Base-by-base conservation (phyloP, 2,888 invertebrate genomes). In the Sminthurides aquaticus region DNA sequence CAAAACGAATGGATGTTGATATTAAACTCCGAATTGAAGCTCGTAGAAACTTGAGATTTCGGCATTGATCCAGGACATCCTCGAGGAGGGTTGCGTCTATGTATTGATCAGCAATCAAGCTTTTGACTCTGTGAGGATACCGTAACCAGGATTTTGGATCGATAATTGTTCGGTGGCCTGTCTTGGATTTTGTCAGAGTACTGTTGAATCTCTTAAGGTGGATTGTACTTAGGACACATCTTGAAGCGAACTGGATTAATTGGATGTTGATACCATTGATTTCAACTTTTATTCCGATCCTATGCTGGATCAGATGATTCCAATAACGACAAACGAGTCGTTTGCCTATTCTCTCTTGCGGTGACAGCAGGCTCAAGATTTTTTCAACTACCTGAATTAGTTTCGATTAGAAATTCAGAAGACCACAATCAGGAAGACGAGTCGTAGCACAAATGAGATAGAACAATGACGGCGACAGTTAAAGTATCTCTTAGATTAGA, bases 331-430 rank as follows among this genome's bases (percentile, higher is more conserved):
- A 61, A 18, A 61, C 61, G 20, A 61, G 34, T 8, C 61, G 28
- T 18, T 29, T 61, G 43, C 22, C 24, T 24, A 52, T 52, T 2
- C 61, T 3, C 28, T 61, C 54, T 1, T 28, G 2, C 1, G 61
- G 49, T 29, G 28, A 20, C 3, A 61, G 29, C 20, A 52, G 29
- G 2, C 22, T 29, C 5, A 61, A 29, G 2, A 61, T 29, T 54
- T 61, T 61, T 52, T 28, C 22, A 11, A 61, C 28, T 3, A 61
- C 34, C 61, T 61, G 28, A 52, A n/a, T n/a, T n/a, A n/a, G n/a
- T n/a, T n/a, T n/a, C n/a, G n/a, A n/a, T n/a, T n/a, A n/a, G n/a
- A n/a, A n/a, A n/a, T n/a, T n/a, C n/a, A n/a, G n/a, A n/a, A n/a
- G n/a, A n/a, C n/a, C n/a, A n/a, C n/a, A n/a, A n/a, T n/a, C n/a